Conservation (phyloP, 2,888 invertebrate genomes). For the Macrosoma leucophasiata region DNA sequence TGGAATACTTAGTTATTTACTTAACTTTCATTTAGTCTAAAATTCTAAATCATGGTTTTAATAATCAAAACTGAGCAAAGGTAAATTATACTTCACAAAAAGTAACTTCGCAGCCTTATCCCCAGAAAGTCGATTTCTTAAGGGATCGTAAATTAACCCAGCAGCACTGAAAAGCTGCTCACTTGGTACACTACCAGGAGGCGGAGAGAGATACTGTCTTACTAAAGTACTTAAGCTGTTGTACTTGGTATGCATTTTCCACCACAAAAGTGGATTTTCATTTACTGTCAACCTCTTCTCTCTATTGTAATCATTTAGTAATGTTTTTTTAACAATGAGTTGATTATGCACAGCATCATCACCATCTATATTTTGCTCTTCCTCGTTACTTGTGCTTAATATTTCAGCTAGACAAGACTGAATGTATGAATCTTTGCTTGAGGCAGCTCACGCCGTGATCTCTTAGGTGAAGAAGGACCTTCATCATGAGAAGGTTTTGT, state of each 20-base stretch:
- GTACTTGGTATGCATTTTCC: slow-evolving; percentile 15
- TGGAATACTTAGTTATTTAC: too few relatives aligned
- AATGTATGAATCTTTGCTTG: too few relatives aligned
- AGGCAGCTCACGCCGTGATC: too few relatives aligned
- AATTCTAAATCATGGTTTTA: too few relatives aligned
- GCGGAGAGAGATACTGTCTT: slow-evolving; percentile 26
- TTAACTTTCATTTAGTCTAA: too few relatives aligned
- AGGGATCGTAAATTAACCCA: slow-evolving; percentile 24
- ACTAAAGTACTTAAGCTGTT: slow-evolving; percentile 7
- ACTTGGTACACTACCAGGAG: slow-evolving; percentile 25
- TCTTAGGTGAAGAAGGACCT: too few relatives aligned
- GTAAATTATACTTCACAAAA: slow-evolving; percentile 25
- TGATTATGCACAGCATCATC: slow-evolving; percentile 6
- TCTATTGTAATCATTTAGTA: slow-evolving; percentile 16
- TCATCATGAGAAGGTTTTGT: too few relatives aligned
- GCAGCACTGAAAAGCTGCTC: slow-evolving; percentile 27
- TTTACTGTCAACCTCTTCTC: slow-evolving; percentile 15
- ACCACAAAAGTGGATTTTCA: slow-evolving; percentile 18
- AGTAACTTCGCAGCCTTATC: slow-evolving; percentile 27
- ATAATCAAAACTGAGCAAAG: slow-evolving; percentile 5
- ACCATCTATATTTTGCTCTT: slow-evolving; percentile 14
- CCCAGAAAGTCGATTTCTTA: slow-evolving; percentile 26
- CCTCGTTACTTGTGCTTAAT: slow-evolving; percentile 16
- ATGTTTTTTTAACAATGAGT: slow-evolving; percentile 15
- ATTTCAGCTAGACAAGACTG: too few relatives aligned